A percentile compares a stretch with the other conserved stretches of the same genome.
Evolutionary conservation across 2,888 invertebrate genomes (phyloP).

Genomic region (Eupithecia subfuscata): DNA sequence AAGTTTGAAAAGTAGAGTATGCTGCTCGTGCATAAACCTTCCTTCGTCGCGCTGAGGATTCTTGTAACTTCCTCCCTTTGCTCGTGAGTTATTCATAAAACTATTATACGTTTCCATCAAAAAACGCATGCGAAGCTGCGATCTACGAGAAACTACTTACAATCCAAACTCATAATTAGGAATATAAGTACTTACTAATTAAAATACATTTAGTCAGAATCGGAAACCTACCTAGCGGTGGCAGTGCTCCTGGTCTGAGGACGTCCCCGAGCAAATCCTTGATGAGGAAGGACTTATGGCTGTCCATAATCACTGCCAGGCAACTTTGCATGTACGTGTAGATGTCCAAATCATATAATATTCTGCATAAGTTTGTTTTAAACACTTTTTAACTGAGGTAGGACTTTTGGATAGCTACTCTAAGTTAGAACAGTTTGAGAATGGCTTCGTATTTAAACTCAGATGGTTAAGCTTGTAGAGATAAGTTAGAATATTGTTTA

Average conservation of each 20-base stretch:
- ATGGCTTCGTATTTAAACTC: not conserved
- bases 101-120: no score
- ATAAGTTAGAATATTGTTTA: not conserved
- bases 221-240: slow-evolving; percentile 47
- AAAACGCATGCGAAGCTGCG: no score
- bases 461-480: not conserved
- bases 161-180: no score
- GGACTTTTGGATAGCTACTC: not conserved
- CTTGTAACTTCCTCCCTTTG: no score
- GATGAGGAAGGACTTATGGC: slow-evolving; percentile 92
- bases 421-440: not conserved
- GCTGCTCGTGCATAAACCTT: no score
- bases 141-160: no score
- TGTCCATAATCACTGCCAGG: slow-evolving; percentile 80
- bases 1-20: no score
- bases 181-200: no score
- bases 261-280: slow-evolving; percentile 93
- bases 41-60: no score
- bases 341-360: not conserved
- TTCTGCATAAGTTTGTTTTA: not conserved
- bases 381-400: not conserved
- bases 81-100: no score
- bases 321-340: not conserved
- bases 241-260: slow-evolving; percentile 68
- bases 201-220: no score